phyloP scores from a whole-genome alignment of 2,888 invertebrate genomes.

The Allophyes oxyacanthae region DNA sequence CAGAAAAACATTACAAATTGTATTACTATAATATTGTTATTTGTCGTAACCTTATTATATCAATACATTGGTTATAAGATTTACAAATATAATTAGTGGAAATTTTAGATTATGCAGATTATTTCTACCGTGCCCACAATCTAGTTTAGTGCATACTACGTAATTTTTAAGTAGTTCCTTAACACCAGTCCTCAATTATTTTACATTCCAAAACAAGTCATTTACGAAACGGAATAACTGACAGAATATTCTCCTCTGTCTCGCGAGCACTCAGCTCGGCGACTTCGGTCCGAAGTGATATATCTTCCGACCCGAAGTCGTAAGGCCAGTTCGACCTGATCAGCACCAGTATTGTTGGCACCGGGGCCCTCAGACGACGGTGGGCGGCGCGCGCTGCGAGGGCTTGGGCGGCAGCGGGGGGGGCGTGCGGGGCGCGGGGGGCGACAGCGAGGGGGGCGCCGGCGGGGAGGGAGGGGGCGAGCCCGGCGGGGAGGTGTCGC shows the following conservation, averaged over 20 bases:
- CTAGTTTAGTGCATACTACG: background rate
- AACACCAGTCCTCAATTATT: too few relatives aligned
- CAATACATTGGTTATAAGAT: too few relatives aligned
- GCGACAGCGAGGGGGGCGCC: constrained; percentile 72
- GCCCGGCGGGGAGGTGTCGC: constrained; percentile 1
- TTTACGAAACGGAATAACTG: background rate
- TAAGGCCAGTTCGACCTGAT: background rate
- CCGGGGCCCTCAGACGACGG: constrained; percentile 66
- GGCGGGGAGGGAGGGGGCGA: constrained; percentile 42
- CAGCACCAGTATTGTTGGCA: constrained; percentile 4
- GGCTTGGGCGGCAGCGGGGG: constrained; percentile 82
- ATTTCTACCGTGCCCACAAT: constrained; percentile 3
- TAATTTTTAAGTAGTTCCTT: background rate
- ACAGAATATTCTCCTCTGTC: constrained; percentile 5
- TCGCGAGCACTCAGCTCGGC: constrained; percentile 12
- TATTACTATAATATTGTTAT: background rate
- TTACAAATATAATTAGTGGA: too few relatives aligned
- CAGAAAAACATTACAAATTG: background rate
- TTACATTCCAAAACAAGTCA: background rate
- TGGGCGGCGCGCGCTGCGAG: constrained; percentile 68
- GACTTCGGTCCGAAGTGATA: constrained; percentile 6
- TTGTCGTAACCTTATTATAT: too few relatives aligned
- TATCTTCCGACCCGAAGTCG: constrained; percentile 4
- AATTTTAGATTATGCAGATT: too few relatives aligned
- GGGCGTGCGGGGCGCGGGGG: constrained; percentile 65